Evolutionary conservation across 2,888 invertebrate species (phyloP).

Genomic region (Drosophila atripex): DNA sequence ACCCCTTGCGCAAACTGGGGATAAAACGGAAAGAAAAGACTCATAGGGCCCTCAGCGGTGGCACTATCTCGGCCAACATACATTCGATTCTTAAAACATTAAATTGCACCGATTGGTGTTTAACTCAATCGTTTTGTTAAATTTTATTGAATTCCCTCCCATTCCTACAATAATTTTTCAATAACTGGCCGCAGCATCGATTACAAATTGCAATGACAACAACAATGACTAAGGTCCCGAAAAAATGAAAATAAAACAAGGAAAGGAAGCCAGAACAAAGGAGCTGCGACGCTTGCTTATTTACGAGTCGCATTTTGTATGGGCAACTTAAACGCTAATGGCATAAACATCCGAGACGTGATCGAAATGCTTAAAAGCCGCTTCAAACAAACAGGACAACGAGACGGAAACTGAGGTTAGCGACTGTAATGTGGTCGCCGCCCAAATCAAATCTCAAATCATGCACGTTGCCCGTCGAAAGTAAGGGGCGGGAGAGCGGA

Average conservation of each 20-base stretch:
- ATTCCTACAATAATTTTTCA: constrained; percentile 23
- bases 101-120: too few relatives aligned
- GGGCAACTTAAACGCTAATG: constrained; percentile 83
- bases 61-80: too few relatives aligned
- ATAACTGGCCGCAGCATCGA: constrained; percentile 57
- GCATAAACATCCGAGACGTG: constrained; percentile 83
- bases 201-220: constrained; percentile 56
- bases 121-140: constrained; percentile 2
- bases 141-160: constrained; percentile 11
- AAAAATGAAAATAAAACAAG: constrained; percentile 4
- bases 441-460: constrained; percentile 78
- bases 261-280: constrained; percentile 41
- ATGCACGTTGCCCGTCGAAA: constrained; percentile 60
- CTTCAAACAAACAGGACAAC: constrained; percentile 53
- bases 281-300: constrained; percentile 60
- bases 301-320: constrained; percentile 76
- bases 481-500: constrained; percentile 25
- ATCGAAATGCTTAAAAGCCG: constrained; percentile 72
- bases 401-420: constrained; percentile 33
- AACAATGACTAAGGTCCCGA: constrained; percentile 22
- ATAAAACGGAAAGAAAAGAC: too few relatives aligned
- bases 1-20: too few relatives aligned
- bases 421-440: constrained; percentile 73
- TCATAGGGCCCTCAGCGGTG: too few relatives aligned
- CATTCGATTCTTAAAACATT: too few relatives aligned